A percentile compares a stretch with the other conserved stretches of the same genome.
phyloP scores from a whole-genome alignment of 2,888 invertebrate species.

The Conchocele bisecta region DNA sequence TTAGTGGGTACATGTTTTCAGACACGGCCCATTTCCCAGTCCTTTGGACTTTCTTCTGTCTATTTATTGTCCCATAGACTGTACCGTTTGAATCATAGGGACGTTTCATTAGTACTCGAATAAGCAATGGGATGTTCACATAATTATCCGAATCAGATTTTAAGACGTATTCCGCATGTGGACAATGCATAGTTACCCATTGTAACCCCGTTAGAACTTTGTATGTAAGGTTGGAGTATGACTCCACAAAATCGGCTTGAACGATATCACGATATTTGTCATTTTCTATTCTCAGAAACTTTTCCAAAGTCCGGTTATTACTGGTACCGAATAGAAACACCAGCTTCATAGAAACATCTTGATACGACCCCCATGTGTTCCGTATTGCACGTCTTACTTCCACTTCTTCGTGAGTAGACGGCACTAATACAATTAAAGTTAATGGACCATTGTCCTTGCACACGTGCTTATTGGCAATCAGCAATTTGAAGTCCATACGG shows the following conservation, averaged over 20 bases:
- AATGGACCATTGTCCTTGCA: slow-evolving; percentile 46
- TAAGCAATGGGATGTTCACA: slow-evolving; percentile 52
- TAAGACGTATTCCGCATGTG: slow-evolving; percentile 49
- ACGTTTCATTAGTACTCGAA: slow-evolving; percentile 23
- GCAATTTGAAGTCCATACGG: too few species aligned
- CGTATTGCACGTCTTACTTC: slow-evolving; percentile 60
- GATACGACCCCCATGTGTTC: slow-evolving; percentile 60
- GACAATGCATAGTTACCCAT: slow-evolving; percentile 56
- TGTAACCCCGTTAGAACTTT: slow-evolving; percentile 59
- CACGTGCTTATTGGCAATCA: too few species aligned
- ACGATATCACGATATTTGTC: slow-evolving; percentile 52
- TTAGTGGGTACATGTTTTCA: slow-evolving; percentile 51
- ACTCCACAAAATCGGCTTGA: slow-evolving; percentile 57
- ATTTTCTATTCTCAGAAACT: slow-evolving; percentile 40
- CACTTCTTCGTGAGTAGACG: slow-evolving; percentile 49
- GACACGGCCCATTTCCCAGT: slow-evolving; percentile 66
- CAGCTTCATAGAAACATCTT: slow-evolving; percentile 41
- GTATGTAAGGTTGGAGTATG: slow-evolving; percentile 58
- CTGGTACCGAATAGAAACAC: slow-evolving; percentile 60
- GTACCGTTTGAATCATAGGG: slow-evolving; percentile 46
- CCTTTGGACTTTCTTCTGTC: slow-evolving; percentile 47
- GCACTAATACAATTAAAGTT: slow-evolving; percentile 61
- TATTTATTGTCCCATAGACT: slow-evolving; percentile 53
- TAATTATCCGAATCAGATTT: slow-evolving; percentile 64
- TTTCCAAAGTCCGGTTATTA: slow-evolving; percentile 6